Base-by-base conservation (phyloP, 2,113 vertebrate genomes). In the Perca fluviatilis region DNA sequence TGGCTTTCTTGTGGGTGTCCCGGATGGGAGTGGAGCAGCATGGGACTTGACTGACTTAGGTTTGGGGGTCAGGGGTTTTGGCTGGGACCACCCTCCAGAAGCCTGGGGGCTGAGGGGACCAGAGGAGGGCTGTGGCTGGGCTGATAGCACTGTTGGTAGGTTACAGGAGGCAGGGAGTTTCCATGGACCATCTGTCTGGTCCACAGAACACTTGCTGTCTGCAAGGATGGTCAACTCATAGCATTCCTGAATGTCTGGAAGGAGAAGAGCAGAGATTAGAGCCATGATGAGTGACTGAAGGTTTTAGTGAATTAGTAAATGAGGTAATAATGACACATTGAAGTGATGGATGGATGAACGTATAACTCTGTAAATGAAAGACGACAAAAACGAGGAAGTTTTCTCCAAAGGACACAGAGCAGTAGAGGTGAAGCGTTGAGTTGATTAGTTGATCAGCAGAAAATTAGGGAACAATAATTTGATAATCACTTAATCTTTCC, bases 181-280 rank as follows among this genome's bases (percentile, higher is more conserved):
- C 43, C 7, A 40, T 2, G 56, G 60, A 36, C 27, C 25, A 2
- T 68, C 72, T 2, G 19, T 5, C 25, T 70, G 77, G 14, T 82
- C 73, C 9, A n/a, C 67, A 73, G 83, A 76, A 43, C 2, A n/a
- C 21, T 80, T 80, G 11, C 27, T 79, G 68, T 92, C 91, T 27
- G 67, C 50, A 16, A 81, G 66, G 62, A 95, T 43, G 0, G 89
- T 93, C 65, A 92, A 56, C 80, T 95, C 94, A 12, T 95, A 94
- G 86, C 87, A 94, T 65, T 95, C 94, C 82, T 95, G 94, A 71
- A 95, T 95, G 56, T 95, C 94, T 94, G 78, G 13, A 74, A 33
- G 50, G 15, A 66, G 25, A 71, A 15, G 5, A 54, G 15, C 40
- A 73, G 1, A 77, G 8, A 81, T 64, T 25, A 51, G 0, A 74